Base-by-base conservation (phyloP, 2,888 invertebrate species). In the Drosophila imparisetae region DNA sequence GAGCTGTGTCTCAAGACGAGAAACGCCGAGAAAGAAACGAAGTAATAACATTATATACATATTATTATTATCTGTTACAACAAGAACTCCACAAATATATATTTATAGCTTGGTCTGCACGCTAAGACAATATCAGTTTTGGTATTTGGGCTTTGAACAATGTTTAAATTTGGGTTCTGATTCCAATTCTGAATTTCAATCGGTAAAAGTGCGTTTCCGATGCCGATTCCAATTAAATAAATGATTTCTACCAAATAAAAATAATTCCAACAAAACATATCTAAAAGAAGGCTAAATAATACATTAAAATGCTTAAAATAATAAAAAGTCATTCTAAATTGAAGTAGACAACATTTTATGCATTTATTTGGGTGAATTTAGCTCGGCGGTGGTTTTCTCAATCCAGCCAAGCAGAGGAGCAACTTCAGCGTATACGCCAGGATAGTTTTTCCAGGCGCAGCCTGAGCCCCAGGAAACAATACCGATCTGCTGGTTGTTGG, bases 391-490 rank as follows among this genome's bases (percentile, higher is more conserved):
- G 1, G 78, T 74, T 0, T 61, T 29, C 0, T n/a, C 13, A 29
- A 92, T 82, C 92, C 92, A 92, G 1, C 18, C 0, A 0, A 59
- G 58, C 0, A 91, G 49, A 0, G 79, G 54, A 36, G 91, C 66
- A 30, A 92, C 91, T 36, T 91, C 88, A 21, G 88, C 72, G 53
- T 92, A 92, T n/a, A 92, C 92, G 15, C 92, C 93, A 11, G 92
- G 93, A 66, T 91, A 92, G 1, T 68, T 68, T 1, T 71, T n/a
- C 49, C 53, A 50, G 45, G 90, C 93, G 45, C 93, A 93, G 36
- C 91, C 91, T 18, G 59, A 69, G 40, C 93, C 93, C 92, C 92
- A 93, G 13, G 93, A 93, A 0, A 93, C 93, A 53, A 93, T 53
- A 57, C 93, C 93, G 4, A 92, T 87, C 6, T 91, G 81, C 63